Base-by-base conservation (phyloP, 2,113 vertebrate species). In the Serilophus lunatus region DNA sequence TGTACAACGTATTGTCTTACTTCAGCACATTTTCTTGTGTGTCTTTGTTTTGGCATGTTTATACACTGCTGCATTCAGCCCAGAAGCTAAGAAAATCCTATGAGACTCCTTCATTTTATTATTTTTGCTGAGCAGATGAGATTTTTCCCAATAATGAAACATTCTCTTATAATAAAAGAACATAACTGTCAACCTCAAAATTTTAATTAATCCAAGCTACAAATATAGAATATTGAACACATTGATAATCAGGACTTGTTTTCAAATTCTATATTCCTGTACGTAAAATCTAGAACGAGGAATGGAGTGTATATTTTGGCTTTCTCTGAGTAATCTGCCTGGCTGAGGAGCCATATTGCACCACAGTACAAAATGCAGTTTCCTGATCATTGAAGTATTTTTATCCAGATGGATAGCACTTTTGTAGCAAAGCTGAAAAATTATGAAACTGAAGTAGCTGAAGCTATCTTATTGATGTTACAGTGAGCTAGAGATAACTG, bases 61-160 rank as follows among this genome's bases (percentile, higher is more conserved):
- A 63, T 42, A 91, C 47, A 12, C 12, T 64, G 44, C 51, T 89
- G 23, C 61, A 50, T 33, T 74, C 69, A 94, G 51, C 77, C 54
- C 64, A 89, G 64, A 51, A 84, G 81, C 69, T 86, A 91, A 6
- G 4, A 84, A 84, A 51, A 71, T 92, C 74, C 83, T 86, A 3
- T 18, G 56, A 79, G 81, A 61, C 26, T 68, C 56, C 77, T 84
- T 75, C 4, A 44, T 94, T 86, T 91, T 64, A 63, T 68, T 75
- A 63, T 68, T 91, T 94, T 92, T 92, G 90, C 84, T 92, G 74
- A 92, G 81, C 47, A 84, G 74, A 42, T 77, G 13, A 91, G 38
- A 75, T 75, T 85, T 94, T 88, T 71, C 36, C 50, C 65, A 42
- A 29, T 84, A 94, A 86, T 18, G n/a, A 89, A 86, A 29, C 42